Evolutionary conservation across 2,888 invertebrate genomes (phyloP).

Genomic region (Epistrophella euchroma): DNA sequence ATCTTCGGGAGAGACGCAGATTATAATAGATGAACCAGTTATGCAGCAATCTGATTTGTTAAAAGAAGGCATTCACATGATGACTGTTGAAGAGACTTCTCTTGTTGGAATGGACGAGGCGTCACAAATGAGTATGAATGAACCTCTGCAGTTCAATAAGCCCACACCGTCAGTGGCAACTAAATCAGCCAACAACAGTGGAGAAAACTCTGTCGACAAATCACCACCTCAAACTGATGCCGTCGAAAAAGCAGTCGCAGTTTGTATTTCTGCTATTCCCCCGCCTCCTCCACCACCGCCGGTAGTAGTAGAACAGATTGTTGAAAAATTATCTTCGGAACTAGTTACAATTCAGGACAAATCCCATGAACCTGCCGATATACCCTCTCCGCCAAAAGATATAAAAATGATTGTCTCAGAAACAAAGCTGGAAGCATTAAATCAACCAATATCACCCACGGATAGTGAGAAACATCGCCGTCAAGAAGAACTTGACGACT

Average conservation of each 20-base stretch:
- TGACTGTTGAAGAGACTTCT: slow-evolving; percentile 81
- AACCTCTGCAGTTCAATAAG: slow-evolving; percentile 79
- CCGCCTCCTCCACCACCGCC: slow-evolving; percentile 77
- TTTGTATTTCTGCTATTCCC: slow-evolving; percentile 67
- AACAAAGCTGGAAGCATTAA: slow-evolving; percentile 81
- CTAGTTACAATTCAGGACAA: slow-evolving; percentile 19
- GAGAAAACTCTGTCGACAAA: slow-evolving; percentile 63
- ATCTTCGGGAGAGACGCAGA: slow-evolving; percentile 77
- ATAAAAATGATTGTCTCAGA: slow-evolving; percentile 30
- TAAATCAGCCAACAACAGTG: slow-evolving; percentile 52
- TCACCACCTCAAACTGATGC: slow-evolving; percentile 45
- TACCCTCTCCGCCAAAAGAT: slow-evolving; percentile 22
- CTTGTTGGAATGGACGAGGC: slow-evolving; percentile 78
- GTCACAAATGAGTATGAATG: slow-evolving; percentile 80
- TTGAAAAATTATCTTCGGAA: slow-evolving; percentile 27
- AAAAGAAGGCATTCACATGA: slow-evolving; percentile 82
- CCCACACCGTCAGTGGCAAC: slow-evolving; percentile 65
- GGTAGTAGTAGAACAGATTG: slow-evolving; percentile 40
- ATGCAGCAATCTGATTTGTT: slow-evolving; percentile 80
- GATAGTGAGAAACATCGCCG: slow-evolving; percentile 84
- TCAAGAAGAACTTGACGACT: slow-evolving; percentile 87
- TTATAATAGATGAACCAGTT: slow-evolving; percentile 80
- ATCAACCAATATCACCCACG: slow-evolving; percentile 81
- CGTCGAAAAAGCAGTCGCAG: slow-evolving; percentile 53
- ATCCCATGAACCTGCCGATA: slow-evolving; percentile 2